These are phyloP conservation scores for Clitarchus hookeri DNA, from an alignment of 2,888 invertebrate species.

Conservation along the genomic window DNA sequence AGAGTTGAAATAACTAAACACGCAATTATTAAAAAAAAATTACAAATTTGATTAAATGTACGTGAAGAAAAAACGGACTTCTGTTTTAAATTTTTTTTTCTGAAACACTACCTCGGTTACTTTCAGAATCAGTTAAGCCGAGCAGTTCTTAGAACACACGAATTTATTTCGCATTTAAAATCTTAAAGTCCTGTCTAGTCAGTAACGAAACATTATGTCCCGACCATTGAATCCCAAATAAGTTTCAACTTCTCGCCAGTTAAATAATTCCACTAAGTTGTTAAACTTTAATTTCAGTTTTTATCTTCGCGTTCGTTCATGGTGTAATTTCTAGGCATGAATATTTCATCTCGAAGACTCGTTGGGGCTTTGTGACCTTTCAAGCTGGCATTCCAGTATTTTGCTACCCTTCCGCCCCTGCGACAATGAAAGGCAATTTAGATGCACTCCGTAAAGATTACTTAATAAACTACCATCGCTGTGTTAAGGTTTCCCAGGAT, in stretches of 20 bases:
- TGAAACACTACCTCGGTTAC: no score
- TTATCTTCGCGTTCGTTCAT: background rate
- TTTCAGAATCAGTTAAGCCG: no score
- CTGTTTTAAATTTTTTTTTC: no score
- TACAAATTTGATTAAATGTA: no score
- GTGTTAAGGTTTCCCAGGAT: background rate
- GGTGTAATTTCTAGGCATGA: background rate
- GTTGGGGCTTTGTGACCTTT: background rate
- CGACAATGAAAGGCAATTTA: background rate
- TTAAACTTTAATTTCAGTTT: background rate
- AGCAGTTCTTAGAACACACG: no score
- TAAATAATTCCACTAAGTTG: background rate
- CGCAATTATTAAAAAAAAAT: no score
- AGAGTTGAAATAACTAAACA: no score
- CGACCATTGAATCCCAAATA: background rate
- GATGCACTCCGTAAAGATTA: background rate
- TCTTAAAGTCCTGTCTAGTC: no score
- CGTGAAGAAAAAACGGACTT: no score
- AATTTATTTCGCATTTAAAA: no score
- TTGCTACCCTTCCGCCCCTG: background rate
- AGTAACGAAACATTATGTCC: background rate
- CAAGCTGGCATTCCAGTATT: background rate
- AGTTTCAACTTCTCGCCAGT: background rate
- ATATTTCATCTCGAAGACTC: background rate
- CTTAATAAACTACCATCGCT: background rate